Base-by-base conservation (phyloP, 2,888 invertebrate species). In the Cataglyphis rosenhaueri region DNA sequence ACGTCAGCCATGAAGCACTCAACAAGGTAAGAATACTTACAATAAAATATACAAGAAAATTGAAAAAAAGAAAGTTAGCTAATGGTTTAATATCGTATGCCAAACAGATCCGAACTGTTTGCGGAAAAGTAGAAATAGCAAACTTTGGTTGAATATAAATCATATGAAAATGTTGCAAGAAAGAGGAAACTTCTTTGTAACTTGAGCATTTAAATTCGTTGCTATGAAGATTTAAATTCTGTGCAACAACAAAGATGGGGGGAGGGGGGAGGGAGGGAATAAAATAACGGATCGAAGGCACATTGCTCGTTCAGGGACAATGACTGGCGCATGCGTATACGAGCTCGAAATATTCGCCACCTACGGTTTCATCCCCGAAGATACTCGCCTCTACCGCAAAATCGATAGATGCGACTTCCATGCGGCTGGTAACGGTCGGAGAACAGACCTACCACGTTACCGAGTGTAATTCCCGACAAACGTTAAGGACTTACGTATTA, bases 11-110 rank as follows among this genome's bases (percentile, higher is more conserved):
- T 70, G 94, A 94, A 73, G 85, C 91, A 57, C 88, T 92, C 70
- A 92, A 92, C 78, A 94, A 94, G 94, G 94, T 94, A 87, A 90
- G 87, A n/a, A 18, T 68, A 21, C 2, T 29, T 0, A 32, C 32
- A 0, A 32, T 32, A 10, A 52, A 3, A 32, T 18, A 5, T 15
- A 18, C 12, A 66, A 29, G 32, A 32, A 48, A 18, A 12, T 5
- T 12, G 29, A 12, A 32, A 64, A 64, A 0, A 41, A 65, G 25
- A 1, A 21, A 1, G 0, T 44, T 44, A 3, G n/a, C 12, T 5
- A 52, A 71, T 4, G 18, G 21, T 38, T 2, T 41, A 41, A 29
- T 25, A n/a, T 52, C 4, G 21, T 5, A 12, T 10, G 21, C 10
- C 10, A 59, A 38, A 38, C 41, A 9, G 6, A 8, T 38, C n/a